Base-by-base conservation (phyloP, 1,140 invertebrate species). In the Chlorops oryzae region DNA sequence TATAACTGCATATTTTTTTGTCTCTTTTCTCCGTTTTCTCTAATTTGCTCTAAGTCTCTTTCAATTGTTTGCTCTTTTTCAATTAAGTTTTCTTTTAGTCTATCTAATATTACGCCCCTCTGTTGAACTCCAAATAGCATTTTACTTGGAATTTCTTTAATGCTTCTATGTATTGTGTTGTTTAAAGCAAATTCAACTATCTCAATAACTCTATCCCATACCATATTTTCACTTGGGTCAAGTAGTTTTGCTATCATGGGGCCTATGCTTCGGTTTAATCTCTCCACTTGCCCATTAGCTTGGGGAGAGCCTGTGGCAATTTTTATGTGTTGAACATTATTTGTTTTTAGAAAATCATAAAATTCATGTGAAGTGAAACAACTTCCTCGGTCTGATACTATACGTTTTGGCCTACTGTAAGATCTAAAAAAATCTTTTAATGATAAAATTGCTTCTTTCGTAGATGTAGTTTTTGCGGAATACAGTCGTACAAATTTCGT, bases 321-420 rank as follows among this genome's bases (percentile, higher is more conserved):
- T 5, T 24, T 42, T 24, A 42, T 13, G 25, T 35, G 44, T 22
- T n/a, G 15, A 18, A 45, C 34, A 28, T 45, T 45, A 28, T 45
- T 27, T 13, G 27, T 28, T 15, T 15, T 28, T 45, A 45, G 23
- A 6, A 35, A 46, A 21, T 5, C 20, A 21, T 7, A 20, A 46
- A 35, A 2, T 9, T 46, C 44, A 10, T 27, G 20, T 12, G n/a
- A 35, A 9, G 44, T 34, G 20, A 46, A 46, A 22, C 28, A 34
- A 12, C 12, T 21, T 32, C 28, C 44, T 46, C 43, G 28, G 21
- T 45, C 40, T 17, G 12, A 3, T 24, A 42, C n/a, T n/a, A n/a
- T n/a, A n/a, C n/a, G 27, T 15, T 32, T 48, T 12, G 61, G 60
- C 42, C 52, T 24, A 44, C 63, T 52, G 22, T 58, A 52, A 5